phyloP scores from a whole-genome alignment of 2,797 vertebrate genomes.

The Corythornis leucogaster region DNA sequence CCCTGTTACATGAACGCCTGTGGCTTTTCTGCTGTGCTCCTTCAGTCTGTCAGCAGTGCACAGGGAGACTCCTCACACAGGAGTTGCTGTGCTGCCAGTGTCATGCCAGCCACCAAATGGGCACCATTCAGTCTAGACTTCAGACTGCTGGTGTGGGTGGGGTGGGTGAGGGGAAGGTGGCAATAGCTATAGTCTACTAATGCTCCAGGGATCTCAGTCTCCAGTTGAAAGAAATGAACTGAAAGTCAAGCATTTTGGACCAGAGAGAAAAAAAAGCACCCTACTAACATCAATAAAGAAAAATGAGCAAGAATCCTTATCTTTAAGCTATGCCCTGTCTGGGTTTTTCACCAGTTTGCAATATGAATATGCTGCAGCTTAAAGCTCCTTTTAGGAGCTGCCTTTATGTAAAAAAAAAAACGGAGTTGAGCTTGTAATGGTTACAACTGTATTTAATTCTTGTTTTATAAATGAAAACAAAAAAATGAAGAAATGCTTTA shows the following conservation, averaged over 20 bases:
- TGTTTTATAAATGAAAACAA: conserved; percentile 81
- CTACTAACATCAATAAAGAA: conserved; percentile 19
- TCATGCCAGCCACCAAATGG: not conserved
- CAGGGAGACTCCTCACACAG: rapidly evolving
- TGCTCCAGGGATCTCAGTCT: not conserved
- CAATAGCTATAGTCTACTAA: not conserved
- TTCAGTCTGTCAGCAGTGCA: not conserved
- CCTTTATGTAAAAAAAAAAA: conserved; percentile 66
- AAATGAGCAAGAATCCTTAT: conserved; percentile 27
- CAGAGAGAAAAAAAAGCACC: not conserved
- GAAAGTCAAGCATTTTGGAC: not conserved
- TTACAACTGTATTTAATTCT: conserved; percentile 82
- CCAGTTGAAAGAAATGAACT: not conserved
- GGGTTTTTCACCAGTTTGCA: conserved; percentile 50
- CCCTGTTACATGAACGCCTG: not conserved
- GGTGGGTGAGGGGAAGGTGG: not conserved
- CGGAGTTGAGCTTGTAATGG: conserved; percentile 77
- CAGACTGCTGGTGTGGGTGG: too few species aligned
- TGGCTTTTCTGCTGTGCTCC: not conserved
- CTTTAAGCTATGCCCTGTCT: conserved; percentile 39
- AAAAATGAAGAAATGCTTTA: conserved; percentile 80
- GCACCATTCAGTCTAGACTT: not conserved
- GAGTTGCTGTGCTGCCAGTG: not conserved
- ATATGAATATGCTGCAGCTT: conserved; percentile 73
- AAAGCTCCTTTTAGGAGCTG: conserved; percentile 63